These are phyloP conservation scores for Mobula hypostoma DNA, from an alignment of 2,113 vertebrate genomes.

Conservation along the genomic window DNA sequence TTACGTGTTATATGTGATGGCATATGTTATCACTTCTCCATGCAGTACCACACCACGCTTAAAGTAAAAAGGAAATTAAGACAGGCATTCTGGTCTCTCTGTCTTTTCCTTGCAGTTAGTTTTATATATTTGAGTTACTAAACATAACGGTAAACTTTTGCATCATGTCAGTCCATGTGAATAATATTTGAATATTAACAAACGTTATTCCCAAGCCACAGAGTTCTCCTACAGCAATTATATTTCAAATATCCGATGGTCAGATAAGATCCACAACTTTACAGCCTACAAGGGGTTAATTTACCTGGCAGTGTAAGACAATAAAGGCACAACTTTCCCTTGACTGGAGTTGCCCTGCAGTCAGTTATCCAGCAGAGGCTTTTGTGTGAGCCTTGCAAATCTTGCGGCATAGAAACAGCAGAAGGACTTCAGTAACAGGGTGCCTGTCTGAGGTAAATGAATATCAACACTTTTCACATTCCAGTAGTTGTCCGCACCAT, in stretches of 20 bases:
- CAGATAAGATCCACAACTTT: not conserved
- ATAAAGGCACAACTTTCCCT: conserved; percentile 1
- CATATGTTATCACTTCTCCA: too few species aligned
- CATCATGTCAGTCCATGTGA: not conserved
- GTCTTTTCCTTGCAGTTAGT: too few species aligned
- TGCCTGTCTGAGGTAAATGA: conserved; percentile 28
- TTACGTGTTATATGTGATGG: too few species aligned
- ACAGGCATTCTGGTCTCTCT: too few species aligned
- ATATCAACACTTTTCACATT: conserved; percentile 18
- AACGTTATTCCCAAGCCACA: not conserved
- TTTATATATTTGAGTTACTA: too few species aligned
- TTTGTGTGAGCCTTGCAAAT: conserved; percentile 5
- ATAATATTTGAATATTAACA: not conserved
- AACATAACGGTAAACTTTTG: not conserved
- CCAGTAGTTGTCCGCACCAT: conserved; percentile 23
- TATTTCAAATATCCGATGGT: not conserved
- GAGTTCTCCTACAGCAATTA: not conserved
- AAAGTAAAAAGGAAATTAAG: too few species aligned
- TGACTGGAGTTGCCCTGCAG: not conserved
- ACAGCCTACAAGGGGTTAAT: not conserved
- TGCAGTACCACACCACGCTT: too few species aligned
- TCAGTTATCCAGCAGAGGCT: conserved; percentile 12
- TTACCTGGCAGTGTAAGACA: not conserved
- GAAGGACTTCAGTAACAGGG: conserved; percentile 7
- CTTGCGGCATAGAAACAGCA: conserved; percentile 21